These are phyloP conservation scores for Larimichthys polyactis DNA, from an alignment of 2,113 vertebrate genomes.

Conservation along the genomic window DNA sequence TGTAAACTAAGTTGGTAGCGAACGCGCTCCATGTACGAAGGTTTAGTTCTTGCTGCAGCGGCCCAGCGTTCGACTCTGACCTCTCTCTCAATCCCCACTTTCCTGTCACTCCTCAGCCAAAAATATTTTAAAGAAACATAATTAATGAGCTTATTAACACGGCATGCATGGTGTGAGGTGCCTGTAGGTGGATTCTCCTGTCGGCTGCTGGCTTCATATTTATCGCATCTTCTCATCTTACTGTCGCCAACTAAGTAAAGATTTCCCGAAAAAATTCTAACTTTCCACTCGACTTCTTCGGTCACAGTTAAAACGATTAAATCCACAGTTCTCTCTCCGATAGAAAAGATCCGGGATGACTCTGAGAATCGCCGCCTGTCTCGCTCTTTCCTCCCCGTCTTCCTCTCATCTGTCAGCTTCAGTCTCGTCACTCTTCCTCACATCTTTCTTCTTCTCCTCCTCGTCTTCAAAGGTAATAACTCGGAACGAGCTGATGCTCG, in stretches of 20 bases:
- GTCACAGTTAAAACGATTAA: neutral
- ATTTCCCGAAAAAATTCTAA: neutral
- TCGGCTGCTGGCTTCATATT: neutral
- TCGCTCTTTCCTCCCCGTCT: neutral
- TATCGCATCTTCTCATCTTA: neutral
- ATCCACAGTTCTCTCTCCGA: neutral
- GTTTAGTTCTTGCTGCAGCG: no score
- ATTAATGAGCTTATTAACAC: no score
- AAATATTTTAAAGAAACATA: no score
- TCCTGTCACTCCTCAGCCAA: no score
- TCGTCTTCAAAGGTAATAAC: constrained; percentile 89
- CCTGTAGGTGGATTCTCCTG: neutral
- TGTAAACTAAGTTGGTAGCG: no score
- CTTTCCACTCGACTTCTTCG: no score
- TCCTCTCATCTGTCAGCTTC: neutral
- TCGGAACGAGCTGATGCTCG: constrained; percentile 97
- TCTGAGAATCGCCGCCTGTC: no score
- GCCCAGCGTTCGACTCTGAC: no score
- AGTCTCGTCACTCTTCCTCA: no score
- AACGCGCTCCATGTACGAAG: no score
- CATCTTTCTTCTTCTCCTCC: neutral
- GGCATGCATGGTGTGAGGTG: no score
- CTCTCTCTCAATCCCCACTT: no score
- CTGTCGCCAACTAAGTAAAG: neutral
- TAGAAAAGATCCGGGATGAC: neutral